Evolutionary conservation across 1,140 invertebrate genomes (phyloP), one percentile per base, ranked within the genome.

Genomic region (Calosoma granatense): DNA sequence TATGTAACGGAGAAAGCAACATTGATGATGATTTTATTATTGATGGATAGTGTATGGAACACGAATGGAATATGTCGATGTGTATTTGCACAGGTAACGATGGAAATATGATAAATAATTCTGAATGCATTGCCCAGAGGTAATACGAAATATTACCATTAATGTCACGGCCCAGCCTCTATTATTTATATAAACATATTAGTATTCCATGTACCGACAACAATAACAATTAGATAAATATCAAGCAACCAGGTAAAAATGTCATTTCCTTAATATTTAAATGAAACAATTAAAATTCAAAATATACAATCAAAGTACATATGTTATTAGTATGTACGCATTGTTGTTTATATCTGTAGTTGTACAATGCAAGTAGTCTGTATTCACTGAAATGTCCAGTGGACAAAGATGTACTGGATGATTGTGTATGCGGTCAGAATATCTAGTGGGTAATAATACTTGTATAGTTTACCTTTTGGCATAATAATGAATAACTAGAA

Each of bases 201-300:
- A 47, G 15, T 47, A 47, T 47, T 9, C 41, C 15, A 12, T 9
- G 9, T 4, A 17, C 9, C 9, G 15, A 6, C 6, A 17, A 47
- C 41, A 47, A 47, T 47, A 47, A 47, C 41, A 47, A 47, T 47
- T 47, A 47, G 41, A 47, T 47, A 47, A 47, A 47, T 47, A 47
- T 47, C 41, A 47, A 12, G 15, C 6, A 47, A 47, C 6, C 6
- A 47, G 41, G 41, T 47, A 47, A 47, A 47, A 47, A 47, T 47
- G 41, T 47, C 41, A 47, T 47, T 47, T 47, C 41, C 41, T 47
- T 47, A 47, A 47, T 47, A 47, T 47, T 47, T 47, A 47, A 47
- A 47, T 47, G 41, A 6, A 47, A 47, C 41, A 47, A 47, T 47
- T 47, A 47, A 47, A 47, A 47, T 47, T 47, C 41, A 47, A 47